Evolutionary conservation across 2,113 vertebrate genomes (phyloP).

Genomic region (Podarcis muralis): DNA sequence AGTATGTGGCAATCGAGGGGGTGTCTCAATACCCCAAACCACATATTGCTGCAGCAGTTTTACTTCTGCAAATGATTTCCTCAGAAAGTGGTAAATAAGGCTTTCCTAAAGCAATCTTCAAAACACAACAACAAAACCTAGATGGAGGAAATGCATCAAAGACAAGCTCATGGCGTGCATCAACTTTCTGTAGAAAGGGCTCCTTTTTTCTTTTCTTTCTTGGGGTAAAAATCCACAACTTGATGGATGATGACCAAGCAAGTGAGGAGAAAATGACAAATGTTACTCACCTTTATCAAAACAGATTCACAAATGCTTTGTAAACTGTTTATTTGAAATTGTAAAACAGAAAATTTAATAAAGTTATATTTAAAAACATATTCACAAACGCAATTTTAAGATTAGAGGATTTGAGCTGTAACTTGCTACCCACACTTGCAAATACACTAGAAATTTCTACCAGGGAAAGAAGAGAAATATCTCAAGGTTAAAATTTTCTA

Average conservation of each 20-base stretch:
- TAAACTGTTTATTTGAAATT: too few relatives aligned
- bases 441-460: too few relatives aligned
- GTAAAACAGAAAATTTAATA: too few relatives aligned
- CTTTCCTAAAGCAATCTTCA: background rate
- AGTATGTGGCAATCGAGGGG: background rate
- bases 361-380: background rate
- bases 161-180: background rate
- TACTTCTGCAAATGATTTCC: background rate
- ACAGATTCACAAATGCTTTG: background rate
- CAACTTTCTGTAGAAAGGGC: background rate
- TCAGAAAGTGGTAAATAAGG: background rate
- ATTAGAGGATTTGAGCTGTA: too few relatives aligned
- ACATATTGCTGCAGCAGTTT: background rate
- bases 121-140: background rate
- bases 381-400: background rate
- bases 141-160: background rate
- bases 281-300: background rate
- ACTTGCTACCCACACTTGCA: too few relatives aligned
- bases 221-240: background rate
- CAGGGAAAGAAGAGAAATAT: too few relatives aligned
- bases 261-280: background rate
- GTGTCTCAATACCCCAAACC: background rate
- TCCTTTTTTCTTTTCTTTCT: background rate
- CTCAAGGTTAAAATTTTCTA: too few relatives aligned
- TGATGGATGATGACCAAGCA: background rate